These are phyloP conservation scores for Etheostoma nigrum DNA, from an alignment of 2,797 vertebrate genomes.

Conservation along the genomic window DNA sequence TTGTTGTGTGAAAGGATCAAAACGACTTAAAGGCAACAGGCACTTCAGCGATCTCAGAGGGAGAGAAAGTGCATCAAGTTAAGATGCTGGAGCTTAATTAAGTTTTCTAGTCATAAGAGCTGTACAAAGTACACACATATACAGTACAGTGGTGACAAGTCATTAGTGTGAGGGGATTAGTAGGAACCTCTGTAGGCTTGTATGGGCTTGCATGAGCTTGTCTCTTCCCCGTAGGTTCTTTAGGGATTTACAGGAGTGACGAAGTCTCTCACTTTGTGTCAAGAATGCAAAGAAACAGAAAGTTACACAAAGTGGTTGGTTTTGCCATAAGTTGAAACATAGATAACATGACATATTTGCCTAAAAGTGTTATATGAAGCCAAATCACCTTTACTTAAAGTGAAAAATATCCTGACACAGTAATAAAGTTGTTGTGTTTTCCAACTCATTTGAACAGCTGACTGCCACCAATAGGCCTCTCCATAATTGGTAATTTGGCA, in stretches of 20 bases:
- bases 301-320: not conserved
- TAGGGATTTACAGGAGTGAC: slow-evolving; percentile 7
- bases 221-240: not conserved
- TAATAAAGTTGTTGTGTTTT: not conserved
- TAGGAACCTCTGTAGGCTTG: slow-evolving; percentile 17
- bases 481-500: not conserved
- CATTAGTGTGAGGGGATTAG: slow-evolving; percentile 8
- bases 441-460: not conserved
- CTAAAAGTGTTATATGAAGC: not conserved
- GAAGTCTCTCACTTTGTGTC: not conserved
- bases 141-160: not conserved
- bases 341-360: not conserved
- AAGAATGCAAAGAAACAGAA: not conserved
- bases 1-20: not conserved
- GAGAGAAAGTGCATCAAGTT: not conserved
- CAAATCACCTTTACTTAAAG: not conserved
- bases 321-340: not conserved
- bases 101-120: not conserved
- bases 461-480: not conserved
- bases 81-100: not conserved
- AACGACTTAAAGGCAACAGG: not conserved
- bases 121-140: not conserved
- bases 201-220: slow-evolving; percentile 38
- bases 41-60: not conserved
- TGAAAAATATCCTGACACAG: not conserved